Percentiles rank a stretch among this genome's conserved stretches.
phyloP scores from a whole-genome alignment of 2,888 invertebrate genomes.

The Aphrophora alni region DNA sequence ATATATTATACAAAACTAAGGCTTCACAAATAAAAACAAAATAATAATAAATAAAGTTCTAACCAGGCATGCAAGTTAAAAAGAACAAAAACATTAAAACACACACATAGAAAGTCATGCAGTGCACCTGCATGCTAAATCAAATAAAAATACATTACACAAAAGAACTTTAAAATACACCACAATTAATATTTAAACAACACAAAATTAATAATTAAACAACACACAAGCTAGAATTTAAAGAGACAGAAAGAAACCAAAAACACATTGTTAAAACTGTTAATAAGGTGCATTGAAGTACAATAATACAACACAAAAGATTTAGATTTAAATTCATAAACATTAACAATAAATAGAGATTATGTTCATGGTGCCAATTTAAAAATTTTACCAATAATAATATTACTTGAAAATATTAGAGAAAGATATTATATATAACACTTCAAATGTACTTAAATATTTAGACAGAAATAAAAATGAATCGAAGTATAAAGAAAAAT shows the following conservation, averaged over 20 bases:
- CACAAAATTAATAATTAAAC: not conserved
- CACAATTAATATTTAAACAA: no score
- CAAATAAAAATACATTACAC: not conserved
- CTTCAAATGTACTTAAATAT: no score
- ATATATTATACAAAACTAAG: not conserved
- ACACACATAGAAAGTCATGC: not conserved
- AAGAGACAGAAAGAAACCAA: not conserved
- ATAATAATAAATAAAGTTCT: not conserved
- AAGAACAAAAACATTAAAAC: not conserved
- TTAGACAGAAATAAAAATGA: no score
- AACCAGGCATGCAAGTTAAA: conserved; percentile 1
- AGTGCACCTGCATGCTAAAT: not conserved
- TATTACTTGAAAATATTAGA: no score
- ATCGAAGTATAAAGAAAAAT: no score
- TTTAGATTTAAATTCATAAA: not conserved
- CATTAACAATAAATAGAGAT: not conserved
- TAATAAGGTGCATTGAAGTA: not conserved
- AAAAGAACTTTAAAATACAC: no score
- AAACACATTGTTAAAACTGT: not conserved
- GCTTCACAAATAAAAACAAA: not conserved
- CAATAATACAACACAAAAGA: not conserved
- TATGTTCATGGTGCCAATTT: no score
- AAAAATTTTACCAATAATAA: no score
- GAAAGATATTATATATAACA: no score
- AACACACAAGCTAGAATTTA: not conserved